A percentile compares a stretch with the other conserved stretches of the same genome.
These are phyloP conservation scores for Cephus pulcher DNA, from an alignment of 2,888 invertebrate genomes.

Conservation along the genomic window DNA sequence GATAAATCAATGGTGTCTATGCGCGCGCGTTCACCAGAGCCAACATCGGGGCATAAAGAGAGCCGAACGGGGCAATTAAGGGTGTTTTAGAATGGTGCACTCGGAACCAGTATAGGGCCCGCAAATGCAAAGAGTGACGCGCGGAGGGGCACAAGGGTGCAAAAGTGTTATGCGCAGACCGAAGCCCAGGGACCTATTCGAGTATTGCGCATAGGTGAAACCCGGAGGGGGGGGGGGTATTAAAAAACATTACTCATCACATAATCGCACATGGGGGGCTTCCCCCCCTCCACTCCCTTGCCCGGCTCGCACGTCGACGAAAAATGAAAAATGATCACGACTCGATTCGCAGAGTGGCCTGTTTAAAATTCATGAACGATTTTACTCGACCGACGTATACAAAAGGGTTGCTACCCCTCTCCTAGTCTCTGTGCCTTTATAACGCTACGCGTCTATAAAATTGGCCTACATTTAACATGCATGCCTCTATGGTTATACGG, in stretches of 20 bases:
- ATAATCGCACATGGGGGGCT: slow-evolving; percentile 56
- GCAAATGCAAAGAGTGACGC: slow-evolving; percentile 13
- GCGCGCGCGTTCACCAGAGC: slow-evolving; percentile 19
- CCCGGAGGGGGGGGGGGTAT: slow-evolving; percentile 46
- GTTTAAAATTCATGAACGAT: slow-evolving; percentile 67
- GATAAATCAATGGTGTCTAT: slow-evolving; percentile 30
- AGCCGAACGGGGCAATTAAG: slow-evolving; percentile 62
- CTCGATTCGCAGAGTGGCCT: slow-evolving; percentile 55
- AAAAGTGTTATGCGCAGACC: background rate
- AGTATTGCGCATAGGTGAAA: background rate
- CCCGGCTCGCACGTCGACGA: slow-evolving; percentile 38
- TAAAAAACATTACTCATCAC: slow-evolving; percentile 67
- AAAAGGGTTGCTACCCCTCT: slow-evolving; percentile 13
- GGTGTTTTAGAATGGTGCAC: slow-evolving; percentile 65
- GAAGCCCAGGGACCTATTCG: background rate
- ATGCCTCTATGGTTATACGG: background rate
- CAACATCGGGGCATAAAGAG: slow-evolving; percentile 31
- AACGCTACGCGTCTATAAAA: slow-evolving; percentile 16
- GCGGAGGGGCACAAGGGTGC: slow-evolving; percentile 19
- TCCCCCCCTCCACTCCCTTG: background rate
- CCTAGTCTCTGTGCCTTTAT: slow-evolving; percentile 26
- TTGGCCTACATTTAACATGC: slow-evolving; percentile 34
- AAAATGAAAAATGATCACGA: slow-evolving; percentile 65
- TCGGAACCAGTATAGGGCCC: slow-evolving; percentile 28
- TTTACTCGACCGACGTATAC: slow-evolving; percentile 40